Evolutionary conservation across 2,797 vertebrate genomes (phyloP).

Genomic region (Neoniphon sammara): DNA sequence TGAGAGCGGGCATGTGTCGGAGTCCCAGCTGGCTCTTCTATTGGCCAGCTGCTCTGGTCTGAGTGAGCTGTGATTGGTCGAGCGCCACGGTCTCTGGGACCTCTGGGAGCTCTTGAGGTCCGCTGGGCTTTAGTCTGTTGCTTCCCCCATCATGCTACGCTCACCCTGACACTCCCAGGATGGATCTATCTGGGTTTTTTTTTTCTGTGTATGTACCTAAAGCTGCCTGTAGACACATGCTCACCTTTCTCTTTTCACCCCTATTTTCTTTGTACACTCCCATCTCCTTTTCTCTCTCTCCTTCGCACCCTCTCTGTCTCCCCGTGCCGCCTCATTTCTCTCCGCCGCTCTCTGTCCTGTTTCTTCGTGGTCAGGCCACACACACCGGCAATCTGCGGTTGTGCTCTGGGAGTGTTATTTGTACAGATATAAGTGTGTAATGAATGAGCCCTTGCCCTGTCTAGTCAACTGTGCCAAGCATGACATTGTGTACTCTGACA

Average conservation of each 20-base stretch:
- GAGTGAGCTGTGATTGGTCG: conserved; percentile 65
- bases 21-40: conserved; percentile 55
- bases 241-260: not conserved
- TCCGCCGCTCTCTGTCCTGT: conserved; percentile 23
- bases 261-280: conserved; percentile 3
- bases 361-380: conserved; percentile 59
- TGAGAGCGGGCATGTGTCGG: conserved; percentile 44
- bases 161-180: conserved; percentile 22
- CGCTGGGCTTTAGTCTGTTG: conserved; percentile 21
- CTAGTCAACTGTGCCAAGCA: conserved; percentile 45
- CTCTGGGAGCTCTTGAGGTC: conserved; percentile 38
- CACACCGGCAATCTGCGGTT: conserved; percentile 52
- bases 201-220: not conserved
- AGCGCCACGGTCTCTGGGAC: conserved; percentile 38
- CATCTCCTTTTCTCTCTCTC: conserved; percentile 26
- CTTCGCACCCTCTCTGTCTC: conserved; percentile 10
- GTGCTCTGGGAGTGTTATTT: conserved; percentile 65
- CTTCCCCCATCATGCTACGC: conserved; percentile 19
- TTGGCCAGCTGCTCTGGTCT: conserved; percentile 58
- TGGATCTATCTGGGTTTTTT: not conserved
- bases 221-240: not conserved
- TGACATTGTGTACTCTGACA: conserved; percentile 57
- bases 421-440: conserved; percentile 72
- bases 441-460: conserved; percentile 56
- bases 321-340: conserved; percentile 8